Base-by-base conservation (phyloP, 2,888 invertebrate genomes). In the Hecatera dysodea region DNA sequence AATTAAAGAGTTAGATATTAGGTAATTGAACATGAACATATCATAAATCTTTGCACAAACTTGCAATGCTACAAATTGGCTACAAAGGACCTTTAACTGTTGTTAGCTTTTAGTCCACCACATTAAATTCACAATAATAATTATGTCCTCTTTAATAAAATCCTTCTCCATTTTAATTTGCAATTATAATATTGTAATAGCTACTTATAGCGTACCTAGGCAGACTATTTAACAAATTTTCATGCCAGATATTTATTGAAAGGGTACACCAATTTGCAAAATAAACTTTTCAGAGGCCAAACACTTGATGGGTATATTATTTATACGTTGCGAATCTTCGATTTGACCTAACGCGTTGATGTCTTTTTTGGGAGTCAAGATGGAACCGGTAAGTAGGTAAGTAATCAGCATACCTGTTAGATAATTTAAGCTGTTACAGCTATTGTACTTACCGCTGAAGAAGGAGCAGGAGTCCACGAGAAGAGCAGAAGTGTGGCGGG, bases 391-490 rank as follows among this genome's bases (percentile, higher is more conserved):
- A 65, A 33, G 63, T 36, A 63, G 56, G 57, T 56, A 64, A 69
- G 56, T 46, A 7, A 2, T 46, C 57, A 44, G 55, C 24, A 33
- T 59, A 70, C 50, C 72, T 81, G 67, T 57, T 60, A 65, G 65
- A 71, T 63, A 66, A 64, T 65, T 75, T 65, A 48, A 72, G 65
- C 69, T 74, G 50, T 68, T 64, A 62, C 29, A 80, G 59, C 22
- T 64, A 61, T 52, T 67, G 87, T 87, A 95, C 95, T 95, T 90
- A 95, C 95, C 81, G 95, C 95, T 87, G 90, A 83, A 83, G 89
- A 85, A 79, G 92, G 90, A 77, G 86, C 75, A 61, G 90, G 90
- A 82, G 85, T 88, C 90, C 88, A 89, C 82, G 88, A 85, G 80
- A 93, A 90, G 73, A 94, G 85, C 72, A 95, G 91, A 86, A 94